Conservation (phyloP, 2,797 vertebrate species). For the Catharus ustulatus region DNA sequence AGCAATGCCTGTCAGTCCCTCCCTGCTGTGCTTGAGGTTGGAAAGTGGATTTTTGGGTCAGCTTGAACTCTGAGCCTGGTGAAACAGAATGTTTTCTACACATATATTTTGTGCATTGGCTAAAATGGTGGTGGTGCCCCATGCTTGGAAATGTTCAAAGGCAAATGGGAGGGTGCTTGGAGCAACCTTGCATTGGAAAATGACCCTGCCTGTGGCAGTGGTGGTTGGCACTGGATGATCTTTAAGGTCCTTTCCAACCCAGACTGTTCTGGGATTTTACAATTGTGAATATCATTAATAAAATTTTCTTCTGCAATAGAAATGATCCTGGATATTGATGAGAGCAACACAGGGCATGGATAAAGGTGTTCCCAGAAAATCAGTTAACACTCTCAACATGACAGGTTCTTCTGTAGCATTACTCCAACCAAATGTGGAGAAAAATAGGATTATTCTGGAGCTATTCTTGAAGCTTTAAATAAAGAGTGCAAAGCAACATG, state of each 20-base stretch:
- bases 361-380: background rate
- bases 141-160: background rate
- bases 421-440: background rate
- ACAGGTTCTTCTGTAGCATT: background rate
- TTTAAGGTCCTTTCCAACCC: background rate
- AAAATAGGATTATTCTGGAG: background rate
- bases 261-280: background rate
- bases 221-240: background rate
- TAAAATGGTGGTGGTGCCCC: background rate
- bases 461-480: background rate
- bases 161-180: background rate
- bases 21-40: background rate
- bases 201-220: background rate
- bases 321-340: background rate
- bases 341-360: background rate
- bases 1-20: background rate
- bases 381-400: background rate
- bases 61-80: background rate
- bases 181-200: background rate
- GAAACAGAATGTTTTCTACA: background rate
- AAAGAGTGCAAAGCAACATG: background rate
- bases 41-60: background rate
- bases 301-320: background rate
- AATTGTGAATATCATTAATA: background rate
- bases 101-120: accelerated